Evolutionary conservation across 1,140 invertebrate genomes (phyloP).

Genomic region (Calycopis cecrops): DNA sequence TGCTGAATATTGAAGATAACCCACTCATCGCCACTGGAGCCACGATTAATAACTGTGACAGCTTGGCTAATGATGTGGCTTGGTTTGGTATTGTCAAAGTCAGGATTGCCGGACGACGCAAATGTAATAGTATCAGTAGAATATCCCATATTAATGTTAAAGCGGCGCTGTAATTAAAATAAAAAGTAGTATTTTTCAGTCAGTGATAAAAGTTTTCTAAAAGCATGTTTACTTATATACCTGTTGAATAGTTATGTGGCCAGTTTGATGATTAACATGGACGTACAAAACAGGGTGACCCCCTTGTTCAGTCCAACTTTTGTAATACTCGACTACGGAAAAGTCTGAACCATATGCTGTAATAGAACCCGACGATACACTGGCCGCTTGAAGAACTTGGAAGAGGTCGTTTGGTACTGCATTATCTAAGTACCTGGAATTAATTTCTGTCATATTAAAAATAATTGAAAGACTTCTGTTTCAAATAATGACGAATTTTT

Average conservation of each 20-base stretch:
- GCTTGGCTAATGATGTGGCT: constrained; percentile 39
- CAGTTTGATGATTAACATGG: constrained; percentile 66
- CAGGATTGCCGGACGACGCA: constrained; percentile 47
- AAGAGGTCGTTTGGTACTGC: constrained; percentile 83
- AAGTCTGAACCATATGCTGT: constrained; percentile 45
- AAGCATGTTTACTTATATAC: constrained; percentile 21
- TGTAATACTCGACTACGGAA: constrained; percentile 64
- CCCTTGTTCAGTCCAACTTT: constrained; percentile 68
- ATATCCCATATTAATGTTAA: constrained; percentile 55
- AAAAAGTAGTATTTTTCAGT: neutral
- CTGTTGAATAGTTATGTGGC: constrained; percentile 73
- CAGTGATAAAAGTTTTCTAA: too few relatives aligned
- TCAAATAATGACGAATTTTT: too few relatives aligned
- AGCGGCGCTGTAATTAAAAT: constrained; percentile 44
- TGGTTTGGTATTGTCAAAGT: constrained; percentile 69
- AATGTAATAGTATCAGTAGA: constrained; percentile 64
- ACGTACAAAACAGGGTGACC: constrained; percentile 74
- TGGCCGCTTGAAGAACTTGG: constrained; percentile 74
- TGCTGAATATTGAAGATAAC: constrained; percentile 78
- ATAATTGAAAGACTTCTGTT: too few relatives aligned
- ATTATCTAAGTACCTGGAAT: constrained; percentile 49
- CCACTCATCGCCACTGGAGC: constrained; percentile 64
- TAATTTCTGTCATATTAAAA: too few relatives aligned
- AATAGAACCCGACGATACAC: constrained; percentile 40
- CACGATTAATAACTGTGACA: constrained; percentile 41